These are phyloP conservation scores for Dascillus cervinus DNA, from an alignment of 2,888 invertebrate genomes.

Conservation along the genomic window DNA sequence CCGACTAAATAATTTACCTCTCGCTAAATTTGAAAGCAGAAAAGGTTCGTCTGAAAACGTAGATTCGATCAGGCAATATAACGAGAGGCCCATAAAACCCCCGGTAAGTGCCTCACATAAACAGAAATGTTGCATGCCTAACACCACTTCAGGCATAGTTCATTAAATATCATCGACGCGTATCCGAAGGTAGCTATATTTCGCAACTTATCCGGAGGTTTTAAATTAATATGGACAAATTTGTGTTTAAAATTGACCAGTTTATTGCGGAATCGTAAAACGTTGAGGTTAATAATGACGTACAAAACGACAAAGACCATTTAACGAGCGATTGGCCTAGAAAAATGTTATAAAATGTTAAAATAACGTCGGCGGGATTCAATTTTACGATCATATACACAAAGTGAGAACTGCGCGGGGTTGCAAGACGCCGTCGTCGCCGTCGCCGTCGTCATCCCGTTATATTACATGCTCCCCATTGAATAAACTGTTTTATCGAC, in stretches of 20 bases:
- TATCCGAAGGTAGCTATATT: no score
- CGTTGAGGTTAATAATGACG: constrained; percentile 4
- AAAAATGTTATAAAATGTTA: constrained; percentile 4
- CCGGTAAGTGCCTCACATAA: not conserved
- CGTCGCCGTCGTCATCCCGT: constrained; percentile 7
- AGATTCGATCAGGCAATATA: no score
- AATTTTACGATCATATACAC: constrained; percentile 8
- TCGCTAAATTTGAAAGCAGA: no score
- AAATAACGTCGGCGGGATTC: constrained; percentile 3
- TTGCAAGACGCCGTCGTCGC: no score
- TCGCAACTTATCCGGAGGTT: no score
- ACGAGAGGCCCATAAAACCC: not conserved
- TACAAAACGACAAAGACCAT: constrained; percentile 4
- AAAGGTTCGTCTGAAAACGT: no score
- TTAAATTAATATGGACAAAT: no score
- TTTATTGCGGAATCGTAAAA: no score
- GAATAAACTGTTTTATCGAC: constrained; percentile 1
- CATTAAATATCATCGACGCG: not conserved
- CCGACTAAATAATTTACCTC: no score
- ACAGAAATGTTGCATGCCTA: not conserved
- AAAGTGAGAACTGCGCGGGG: constrained; percentile 8
- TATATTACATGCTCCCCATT: no score
- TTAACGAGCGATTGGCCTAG: constrained; percentile 9
- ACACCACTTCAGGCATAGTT: not conserved
- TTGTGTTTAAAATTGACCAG: no score